Conservation (phyloP, 1,140 invertebrate genomes). For the Temnothorax curvispinosus region DNA sequence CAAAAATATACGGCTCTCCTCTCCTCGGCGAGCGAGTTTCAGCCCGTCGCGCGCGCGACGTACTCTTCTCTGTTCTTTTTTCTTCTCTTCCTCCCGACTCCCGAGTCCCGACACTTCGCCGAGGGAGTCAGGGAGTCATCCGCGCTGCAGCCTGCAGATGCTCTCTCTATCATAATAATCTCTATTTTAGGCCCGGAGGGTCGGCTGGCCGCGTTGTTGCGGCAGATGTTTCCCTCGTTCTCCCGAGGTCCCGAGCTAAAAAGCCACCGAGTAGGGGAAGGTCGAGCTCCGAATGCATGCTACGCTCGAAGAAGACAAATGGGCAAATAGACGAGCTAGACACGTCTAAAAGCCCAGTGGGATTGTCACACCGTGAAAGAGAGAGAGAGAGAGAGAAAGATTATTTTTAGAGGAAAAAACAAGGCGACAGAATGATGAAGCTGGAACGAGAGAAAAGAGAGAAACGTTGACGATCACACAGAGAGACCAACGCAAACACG, state of each 20-base stretch:
- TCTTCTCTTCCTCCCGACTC: neutral
- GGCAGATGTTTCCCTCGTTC: slow-evolving; percentile 67
- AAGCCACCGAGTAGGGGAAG: slow-evolving; percentile 60
- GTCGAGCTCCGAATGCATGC: slow-evolving; percentile 44
- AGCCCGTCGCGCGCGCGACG: neutral
- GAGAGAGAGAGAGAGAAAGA: neutral
- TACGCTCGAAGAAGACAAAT: slow-evolving; percentile 34
- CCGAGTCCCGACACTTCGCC: slow-evolving; percentile 22
- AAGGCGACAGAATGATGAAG: slow-evolving; percentile 3
- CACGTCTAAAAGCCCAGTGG: neutral
- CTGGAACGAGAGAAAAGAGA: neutral
- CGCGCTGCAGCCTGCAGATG: slow-evolving; percentile 67
- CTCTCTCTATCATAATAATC: slow-evolving; percentile 72
- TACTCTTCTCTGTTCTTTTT: slow-evolving; percentile 4
- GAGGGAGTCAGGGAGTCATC: slow-evolving; percentile 24
- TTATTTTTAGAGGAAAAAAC: neutral
- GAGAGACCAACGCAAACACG: neutral
- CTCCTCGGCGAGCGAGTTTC: neutral
- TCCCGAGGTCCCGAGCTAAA: slow-evolving; percentile 22
- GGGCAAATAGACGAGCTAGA: slow-evolving; percentile 55
- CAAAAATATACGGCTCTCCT: slow-evolving; percentile 9
- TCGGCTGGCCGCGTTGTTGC: slow-evolving; percentile 58
- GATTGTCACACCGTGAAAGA: neutral
- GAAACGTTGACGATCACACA: neutral
- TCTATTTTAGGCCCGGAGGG: slow-evolving; percentile 72